Conservation (phyloP, 2,797 vertebrate genomes). For the Sebastes vulpes region DNA sequence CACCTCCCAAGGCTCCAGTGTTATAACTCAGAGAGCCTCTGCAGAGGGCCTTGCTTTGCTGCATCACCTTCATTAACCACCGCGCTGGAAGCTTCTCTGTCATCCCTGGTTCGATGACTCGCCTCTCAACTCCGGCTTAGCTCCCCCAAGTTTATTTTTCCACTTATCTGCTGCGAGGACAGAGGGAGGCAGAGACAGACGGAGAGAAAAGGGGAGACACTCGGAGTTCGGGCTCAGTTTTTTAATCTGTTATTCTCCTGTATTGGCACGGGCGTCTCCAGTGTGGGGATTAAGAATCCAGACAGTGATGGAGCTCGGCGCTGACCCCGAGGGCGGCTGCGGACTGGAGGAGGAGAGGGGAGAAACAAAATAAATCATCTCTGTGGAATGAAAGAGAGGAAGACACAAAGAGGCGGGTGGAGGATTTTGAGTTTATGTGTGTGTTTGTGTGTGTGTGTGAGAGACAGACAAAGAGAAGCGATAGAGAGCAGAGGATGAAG, state of each 20-base stretch:
- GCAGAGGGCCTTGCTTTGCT: conserved; percentile 56
- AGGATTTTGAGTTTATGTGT: conserved; percentile 28
- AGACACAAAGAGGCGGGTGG: conserved; percentile 36
- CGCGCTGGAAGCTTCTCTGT: conserved; percentile 58
- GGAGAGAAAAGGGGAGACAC: conserved; percentile 40
- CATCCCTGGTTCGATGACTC: conserved; percentile 60
- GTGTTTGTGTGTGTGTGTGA: conserved; percentile 25
- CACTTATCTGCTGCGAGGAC: conserved; percentile 69
- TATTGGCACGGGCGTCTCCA: conserved; percentile 77
- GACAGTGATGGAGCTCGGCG: conserved; percentile 74
- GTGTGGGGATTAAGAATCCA: conserved; percentile 74
- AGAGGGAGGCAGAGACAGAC: conserved; percentile 33
- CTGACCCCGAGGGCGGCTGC: conserved; percentile 70
- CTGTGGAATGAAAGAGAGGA: conserved; percentile 70
- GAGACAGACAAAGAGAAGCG: conserved; percentile 11
- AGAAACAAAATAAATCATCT: conserved; percentile 77
- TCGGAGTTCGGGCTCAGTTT: conserved; percentile 45
- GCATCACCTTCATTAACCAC: conserved; percentile 73
- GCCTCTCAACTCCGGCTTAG: conserved; percentile 55
- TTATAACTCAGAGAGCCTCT: conserved; percentile 66
- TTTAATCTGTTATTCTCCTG: conserved; percentile 76
- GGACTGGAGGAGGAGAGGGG: conserved; percentile 57
- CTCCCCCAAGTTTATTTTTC: conserved; percentile 67
- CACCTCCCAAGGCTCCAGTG: conserved; percentile 56
- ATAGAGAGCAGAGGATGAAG: conserved; percentile 4